Conservation (phyloP, 2,888 invertebrate species). For the Hololepta plana region DNA sequence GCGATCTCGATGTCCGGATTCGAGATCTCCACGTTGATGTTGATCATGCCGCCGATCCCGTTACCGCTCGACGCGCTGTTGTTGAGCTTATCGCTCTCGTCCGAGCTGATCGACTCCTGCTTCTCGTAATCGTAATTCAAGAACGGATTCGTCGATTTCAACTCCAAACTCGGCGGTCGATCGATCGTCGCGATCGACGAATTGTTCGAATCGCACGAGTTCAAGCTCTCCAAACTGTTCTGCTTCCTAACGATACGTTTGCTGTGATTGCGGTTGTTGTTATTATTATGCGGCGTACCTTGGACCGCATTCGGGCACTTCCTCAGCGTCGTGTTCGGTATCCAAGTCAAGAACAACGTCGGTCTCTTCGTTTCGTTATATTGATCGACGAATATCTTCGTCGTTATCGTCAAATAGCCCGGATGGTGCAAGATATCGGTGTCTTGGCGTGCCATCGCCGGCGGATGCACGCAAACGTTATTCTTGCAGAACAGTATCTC, state of each 20-base stretch:
- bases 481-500: slow-evolving; percentile 85
- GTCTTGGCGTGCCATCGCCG: slow-evolving; percentile 63
- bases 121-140: slow-evolving; percentile 23
- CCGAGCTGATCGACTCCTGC: slow-evolving; percentile 21
- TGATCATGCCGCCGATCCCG: slow-evolving; percentile 12
- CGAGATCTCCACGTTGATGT: slow-evolving; percentile 35
- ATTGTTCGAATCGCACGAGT: slow-evolving; percentile 21
- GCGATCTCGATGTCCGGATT: slow-evolving; percentile 57
- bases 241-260: too few relatives aligned
- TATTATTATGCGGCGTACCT: slow-evolving; percentile 15
- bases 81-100: slow-evolving; percentile 7
- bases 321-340: slow-evolving; percentile 76
- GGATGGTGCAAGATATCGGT: slow-evolving; percentile 79
- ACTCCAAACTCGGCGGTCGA: slow-evolving; percentile 15
- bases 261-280: slow-evolving; percentile 26
- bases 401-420: slow-evolving; percentile 77
- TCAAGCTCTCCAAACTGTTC: slow-evolving; percentile 23
- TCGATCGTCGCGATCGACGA: slow-evolving; percentile 7
- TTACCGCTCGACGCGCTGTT: slow-evolving; percentile 13
- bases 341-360: slow-evolving; percentile 84
- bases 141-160: slow-evolving; percentile 30
- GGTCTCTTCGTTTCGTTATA: slow-evolving; percentile 58
- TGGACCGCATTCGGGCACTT: slow-evolving; percentile 55
- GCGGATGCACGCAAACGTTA: slow-evolving; percentile 94
- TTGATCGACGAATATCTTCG: slow-evolving; percentile 60